Evolutionary conservation across 2,888 invertebrate genomes (phyloP), one percentile per base, ranked within the genome.

Genomic region (Hymenopus coronatus): DNA sequence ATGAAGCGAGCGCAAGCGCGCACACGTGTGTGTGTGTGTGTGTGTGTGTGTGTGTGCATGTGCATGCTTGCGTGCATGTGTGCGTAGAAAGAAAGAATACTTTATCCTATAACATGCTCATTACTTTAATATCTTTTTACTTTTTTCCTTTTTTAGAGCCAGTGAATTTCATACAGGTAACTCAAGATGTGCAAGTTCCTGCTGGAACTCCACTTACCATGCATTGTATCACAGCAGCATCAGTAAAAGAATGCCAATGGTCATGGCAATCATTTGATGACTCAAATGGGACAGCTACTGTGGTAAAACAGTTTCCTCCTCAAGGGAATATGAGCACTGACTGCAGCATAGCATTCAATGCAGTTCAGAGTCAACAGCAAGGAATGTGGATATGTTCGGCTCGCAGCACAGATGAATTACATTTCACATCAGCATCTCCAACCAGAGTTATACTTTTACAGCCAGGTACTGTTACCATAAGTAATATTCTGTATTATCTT

Each of bases 341-440:
- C 90, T 93, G 93, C 91, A 93, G 93, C 90, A 92, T 93, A 30
- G 91, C 92, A 87, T 89, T 93, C 89, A 92, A 92, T 88, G 92
- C 92, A 90, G 93, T 93, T 6, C 91, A 92, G 20, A 92, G 91
- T 54, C 93, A 93, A 87, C 93, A 93, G 90, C 93, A 93, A 90
- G 93, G 93, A 4, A 91, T 93, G 0, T 93, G 93, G 93, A 93
- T 92, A 33, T 93, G 93, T 89, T 93, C 93, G 3, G 93, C 92
- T 7, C 92, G 92, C 90, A 90, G 92, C 85, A 92, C 91, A 83
- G 92, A 92, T 14, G 92, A 91, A 87, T 91, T 92, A 82, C 92
- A 92, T 88, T 93, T 93, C 91, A 93, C 92, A 30, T 92, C 93
- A 83, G 93, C 93, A 27, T 92, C 93, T 27, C 92, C 93, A 28